A percentile compares a stretch with the other conserved stretches of the same genome.
These are phyloP conservation scores for Sycophila texana DNA, from an alignment of 2,888 invertebrate genomes.

Conservation along the genomic window DNA sequence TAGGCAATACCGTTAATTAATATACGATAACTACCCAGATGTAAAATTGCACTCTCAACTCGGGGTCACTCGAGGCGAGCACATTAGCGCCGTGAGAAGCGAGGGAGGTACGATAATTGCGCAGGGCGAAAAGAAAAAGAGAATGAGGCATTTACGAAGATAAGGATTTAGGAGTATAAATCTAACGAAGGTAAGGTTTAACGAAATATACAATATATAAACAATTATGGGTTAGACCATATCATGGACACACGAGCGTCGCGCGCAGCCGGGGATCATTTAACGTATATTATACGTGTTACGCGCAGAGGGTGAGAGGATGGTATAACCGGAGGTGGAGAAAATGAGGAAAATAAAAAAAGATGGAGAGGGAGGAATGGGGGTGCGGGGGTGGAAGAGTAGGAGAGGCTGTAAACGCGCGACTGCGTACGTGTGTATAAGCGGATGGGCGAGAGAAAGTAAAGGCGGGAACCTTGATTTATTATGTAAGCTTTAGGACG, in stretches of 20 bases:
- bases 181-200: constrained; percentile 49
- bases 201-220: constrained; percentile 56
- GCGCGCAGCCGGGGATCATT: constrained; percentile 34
- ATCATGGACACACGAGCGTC: constrained; percentile 64
- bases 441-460: constrained; percentile 54
- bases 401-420: background rate
- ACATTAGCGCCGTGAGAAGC: background rate
- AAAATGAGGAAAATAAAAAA: constrained; percentile 41
- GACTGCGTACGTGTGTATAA: constrained; percentile 21
- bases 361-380: constrained; percentile 5
- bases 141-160: background rate
- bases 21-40: constrained; percentile 50
- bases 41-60: constrained; percentile 48
- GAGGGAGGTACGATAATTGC: background rate
- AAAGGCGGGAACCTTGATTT: constrained; percentile 63
- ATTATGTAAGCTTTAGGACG: constrained; percentile 55
- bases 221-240: constrained; percentile 71
- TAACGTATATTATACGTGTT: constrained; percentile 33
- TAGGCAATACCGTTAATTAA: constrained; percentile 67
- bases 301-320: constrained; percentile 35
- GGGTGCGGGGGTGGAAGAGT: background rate
- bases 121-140: background rate
- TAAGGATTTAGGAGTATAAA: constrained; percentile 34
- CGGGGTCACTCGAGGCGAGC: constrained; percentile 38
- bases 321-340: constrained; percentile 11